Evolutionary conservation across 2,797 vertebrate genomes (phyloP), one percentile per base, ranked within the genome.

Genomic region (Danio jaintianensis): DNA sequence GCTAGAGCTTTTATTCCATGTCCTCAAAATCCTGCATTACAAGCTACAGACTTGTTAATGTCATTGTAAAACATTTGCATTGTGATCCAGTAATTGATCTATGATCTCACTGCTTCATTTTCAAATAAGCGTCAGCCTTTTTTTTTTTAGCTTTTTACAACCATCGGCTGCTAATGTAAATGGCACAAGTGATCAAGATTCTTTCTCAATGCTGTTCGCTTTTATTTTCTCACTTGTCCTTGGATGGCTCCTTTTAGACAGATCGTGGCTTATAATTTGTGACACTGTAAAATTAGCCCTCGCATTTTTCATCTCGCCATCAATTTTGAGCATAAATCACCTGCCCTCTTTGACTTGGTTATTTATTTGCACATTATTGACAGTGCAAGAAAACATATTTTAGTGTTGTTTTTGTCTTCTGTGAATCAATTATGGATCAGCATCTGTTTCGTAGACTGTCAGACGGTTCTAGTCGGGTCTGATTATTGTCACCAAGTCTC

Each of bases 271-370:
- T 61, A 62, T 66, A 79, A 76, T 75, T 81, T 68, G 66, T 78
- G 62, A 78, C 29, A 64, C 38, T 66, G 68, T 73, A 79, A 84
- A 79, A 79, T 84, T 81, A 81, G 71, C 78, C 61, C 78, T 78
- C 59, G 12, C 29, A 48, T 43, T 80, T 85, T 79, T 75, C 82
- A 81, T 67, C 62, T 67, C 50, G 6, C 74, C 69, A 68, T 70
- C 48, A 68, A 83, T 82, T 61, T 63, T 63, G 11, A 78, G 75
- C 78, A 83, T 77, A 64, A 85, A 75, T 85, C 42, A 75, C 8
- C 52, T 58, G 20, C 40, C 20, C 50, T 53, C 47, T 58, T 63
- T 67, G 16, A 36, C 50, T 55, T 80, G 42, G 9, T 68, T 76
- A 63, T 72, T 47, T 61, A 73, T 50, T 79, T 20, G 29, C 43